Evolutionary conservation across 2,797 vertebrate species (phyloP), one percentile per base, ranked within the genome.

Genomic region (Sebastes itinus): DNA sequence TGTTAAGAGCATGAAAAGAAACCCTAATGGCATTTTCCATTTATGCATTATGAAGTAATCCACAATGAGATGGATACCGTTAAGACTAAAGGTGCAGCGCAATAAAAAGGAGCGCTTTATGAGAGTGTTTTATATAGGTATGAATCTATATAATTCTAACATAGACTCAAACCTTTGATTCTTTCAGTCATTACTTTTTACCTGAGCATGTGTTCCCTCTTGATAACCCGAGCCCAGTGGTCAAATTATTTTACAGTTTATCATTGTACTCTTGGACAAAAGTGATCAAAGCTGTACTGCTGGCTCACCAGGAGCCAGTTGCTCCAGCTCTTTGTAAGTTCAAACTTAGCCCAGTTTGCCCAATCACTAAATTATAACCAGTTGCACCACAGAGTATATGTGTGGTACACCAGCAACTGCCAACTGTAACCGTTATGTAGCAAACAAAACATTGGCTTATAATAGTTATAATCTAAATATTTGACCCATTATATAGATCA

Each of bases 1-100:
- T 95, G 94, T 95, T 94, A 95, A 94, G 88, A 91, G 90, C 88
- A 92, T 91, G 91, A 94, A 95, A 92, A 92, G 92, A 90, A 92
- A 88, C 84, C 86, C 86, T 91, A 94, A 94, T 94, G 93, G 84
- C 93, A 93, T 94, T 95, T 93, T 88, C 90, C 92, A 92, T 94
- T 93, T 93, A 92, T 92, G 91, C 92, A 91, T 94, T 88, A 90
- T 84, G 87, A 93, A 92, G 93, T 92, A 94, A 93, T 92, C 86
- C 85, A 88, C 84, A 89, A 87, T 79, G 84, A 93, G 93, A 94
- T 85, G 81, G 90, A 94, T 91, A 81, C 84, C 20, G 69, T 88
- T 75, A 77, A 92, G 92, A 89, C 75, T 85, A 93, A 92, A 93
- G 88, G 87, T 85, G 88, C 75, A 61, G n/a, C 1, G 76, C 72